Evolutionary conservation across 2,797 vertebrate species (phyloP).

Genomic region (Alfaro cultratus): DNA sequence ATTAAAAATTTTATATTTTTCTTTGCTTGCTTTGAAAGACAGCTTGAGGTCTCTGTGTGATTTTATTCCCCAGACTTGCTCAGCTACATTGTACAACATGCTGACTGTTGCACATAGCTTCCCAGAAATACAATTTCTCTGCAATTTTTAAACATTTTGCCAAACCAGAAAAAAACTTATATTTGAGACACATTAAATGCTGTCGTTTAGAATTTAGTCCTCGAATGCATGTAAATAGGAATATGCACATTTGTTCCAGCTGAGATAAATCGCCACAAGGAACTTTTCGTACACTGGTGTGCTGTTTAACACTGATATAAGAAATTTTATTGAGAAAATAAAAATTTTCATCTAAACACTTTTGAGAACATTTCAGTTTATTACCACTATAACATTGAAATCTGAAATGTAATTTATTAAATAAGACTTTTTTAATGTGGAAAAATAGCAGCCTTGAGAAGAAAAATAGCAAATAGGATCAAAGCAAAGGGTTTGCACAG

Average conservation of each 20-base stretch:
- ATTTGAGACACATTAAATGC: constrained; percentile 76
- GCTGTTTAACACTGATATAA: background rate
- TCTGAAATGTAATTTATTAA: background rate
- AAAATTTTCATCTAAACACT: background rate
- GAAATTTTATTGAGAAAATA: background rate
- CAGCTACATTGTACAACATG: constrained; percentile 45
- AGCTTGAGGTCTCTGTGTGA: constrained; percentile 12
- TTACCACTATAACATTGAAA: background rate
- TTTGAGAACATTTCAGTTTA: background rate
- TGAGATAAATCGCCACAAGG: constrained; percentile 54
- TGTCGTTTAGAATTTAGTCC: constrained; percentile 64
- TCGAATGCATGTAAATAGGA: constrained; percentile 59
- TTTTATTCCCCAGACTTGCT: background rate
- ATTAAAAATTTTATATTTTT: background rate
- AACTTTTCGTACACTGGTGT: constrained; percentile 18
- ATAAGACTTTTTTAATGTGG: background rate
- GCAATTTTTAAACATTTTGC: constrained; percentile 64
- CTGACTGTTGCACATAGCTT: constrained; percentile 68
- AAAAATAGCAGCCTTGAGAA: background rate
- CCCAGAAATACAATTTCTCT: constrained; percentile 47
- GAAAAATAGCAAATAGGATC: too few species aligned
- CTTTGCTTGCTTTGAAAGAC: background rate
- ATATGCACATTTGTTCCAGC: constrained; percentile 26
- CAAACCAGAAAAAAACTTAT: constrained; percentile 78
- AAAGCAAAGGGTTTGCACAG: background rate